Evolutionary conservation across 2,888 invertebrate genomes (phyloP), one percentile per base, ranked within the genome.

Genomic region (Strigamia transsilvanica): DNA sequence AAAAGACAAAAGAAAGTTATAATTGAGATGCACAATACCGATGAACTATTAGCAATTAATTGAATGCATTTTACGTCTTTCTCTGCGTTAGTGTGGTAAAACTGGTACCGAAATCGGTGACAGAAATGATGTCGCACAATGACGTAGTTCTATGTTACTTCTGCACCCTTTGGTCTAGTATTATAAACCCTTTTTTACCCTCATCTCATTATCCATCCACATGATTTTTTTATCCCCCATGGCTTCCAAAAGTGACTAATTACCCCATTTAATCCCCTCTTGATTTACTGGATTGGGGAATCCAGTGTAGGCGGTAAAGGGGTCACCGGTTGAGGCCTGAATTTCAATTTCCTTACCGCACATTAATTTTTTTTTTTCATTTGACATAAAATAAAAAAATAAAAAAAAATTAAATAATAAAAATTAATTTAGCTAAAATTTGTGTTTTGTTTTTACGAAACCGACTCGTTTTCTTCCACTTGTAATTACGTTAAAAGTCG

Each of bases 251-350:
- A 61, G 61, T 61, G 61, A 61, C 61, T 61, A 61, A 61, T 61
- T 61, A 61, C 61, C 61, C 61, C 61, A 61, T 61, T 61, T 61
- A 61, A 61, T 23, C 61, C 51, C 61, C 61, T 61, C 61, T 61
- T 61, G 61, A 61, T 61, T 61, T 61, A 61, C 18, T 18, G 21
- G 23, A 61, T 61, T 61, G 61, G 23, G 61, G 18, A 23, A 61
- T 61, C 23, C 46, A 46, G 61, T 61, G 61, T 61, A 61, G 18
- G 61, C n/a, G n/a, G 46, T 46, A 61, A 61, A 61, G 61, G 61
- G 61, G 46, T 46, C 23, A 61, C 6, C 23, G 61, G 21, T 21
- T 61, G 23, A 18, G 61, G 23, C n/a, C 21, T 23, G 23, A 61
- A 61, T 61, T 61, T 61, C 61, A 61, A 61, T 61, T 61, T 61